Base-by-base conservation (phyloP, 2,888 invertebrate species). In the Rhingia rostrata region DNA sequence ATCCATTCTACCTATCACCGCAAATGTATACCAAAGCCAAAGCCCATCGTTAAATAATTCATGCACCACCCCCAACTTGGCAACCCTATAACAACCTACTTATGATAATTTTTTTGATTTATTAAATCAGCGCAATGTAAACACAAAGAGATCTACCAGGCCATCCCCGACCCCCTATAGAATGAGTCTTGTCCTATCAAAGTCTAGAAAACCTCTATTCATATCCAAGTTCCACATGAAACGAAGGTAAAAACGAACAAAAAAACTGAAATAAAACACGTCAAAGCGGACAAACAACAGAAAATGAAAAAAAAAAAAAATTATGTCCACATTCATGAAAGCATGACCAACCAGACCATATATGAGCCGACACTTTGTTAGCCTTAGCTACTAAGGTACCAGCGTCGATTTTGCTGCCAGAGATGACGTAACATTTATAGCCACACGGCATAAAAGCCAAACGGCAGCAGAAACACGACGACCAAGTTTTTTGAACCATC, bases 401-500 rank as follows among this genome's bases (percentile, higher is more conserved):
- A 53, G 35, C 22, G 1, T 3, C 14, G 49, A 30, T 5, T 6
- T 0, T 7, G 60, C 33, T 43, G 30, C 22, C 22, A 54, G 45
- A 64, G 75, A 53, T 83, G 79, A 83, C 83, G 83, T 69, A 83
- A 83, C 83, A 61, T 22, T 22, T 22, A 22, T 35, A 72, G 67
- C 53, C 22, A 9, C 77, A 70, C 66, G 77, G 47, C 60, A 75
- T 33, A 56, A 12, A 43, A 53, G 61, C 73, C 51, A 64, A 22
- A 49, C 63, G 45, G 12, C n/a, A 35, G 14, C 39, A 64, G 53
- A 58, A 70, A 33, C 56, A 14, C 35, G 37, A 49, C 72, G 56
- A 72, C 54, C 73, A 83, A 83, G 83, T 83, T 79, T 83, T 79
- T 83, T 78, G 83, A 83, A 83, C 83, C 61, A 53, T 61, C 67